A percentile compares a stretch with the other conserved stretches of the same genome.
Conservation (phyloP, 2,888 invertebrate species). For the Nemotelus nigrinus region DNA sequence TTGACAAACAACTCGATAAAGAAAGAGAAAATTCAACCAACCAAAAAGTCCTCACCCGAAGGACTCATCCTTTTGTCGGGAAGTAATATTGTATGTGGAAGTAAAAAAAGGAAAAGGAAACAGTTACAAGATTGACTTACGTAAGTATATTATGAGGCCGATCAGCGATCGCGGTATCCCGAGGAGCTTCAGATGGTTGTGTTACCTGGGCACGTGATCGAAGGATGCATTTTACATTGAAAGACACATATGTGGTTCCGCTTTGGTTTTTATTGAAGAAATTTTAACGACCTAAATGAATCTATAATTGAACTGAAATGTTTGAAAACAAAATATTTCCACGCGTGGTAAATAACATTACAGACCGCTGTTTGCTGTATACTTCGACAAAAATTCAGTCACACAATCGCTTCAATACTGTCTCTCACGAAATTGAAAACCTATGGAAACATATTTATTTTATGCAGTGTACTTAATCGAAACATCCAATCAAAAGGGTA, state of each 20-base stretch:
- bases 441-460: no score
- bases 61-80: constrained; percentile 4
- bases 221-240: neutral
- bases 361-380: no score
- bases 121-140: constrained; percentile 35
- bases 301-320: no score
- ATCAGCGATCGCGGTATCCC: constrained; percentile 18
- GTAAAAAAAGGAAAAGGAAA: neutral
- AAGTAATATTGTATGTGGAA: neutral
- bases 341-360: no score
- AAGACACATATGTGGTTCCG: neutral
- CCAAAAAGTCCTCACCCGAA: constrained; percentile 9
- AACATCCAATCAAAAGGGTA: constrained; percentile 35
- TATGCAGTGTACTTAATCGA: no score
- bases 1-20: constrained; percentile 37
- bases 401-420: no score
- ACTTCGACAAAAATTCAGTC: no score
- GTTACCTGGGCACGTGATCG: constrained; percentile 26
- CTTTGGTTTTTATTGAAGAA: no score
- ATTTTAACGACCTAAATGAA: no score
- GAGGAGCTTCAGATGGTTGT: neutral
- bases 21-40: constrained; percentile 35
- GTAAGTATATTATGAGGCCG: constrained; percentile 29
- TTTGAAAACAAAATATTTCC: no score
- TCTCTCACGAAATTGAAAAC: no score